Conservation (phyloP, 1,140 invertebrate species). For the Leptopilina clavipes region DNA sequence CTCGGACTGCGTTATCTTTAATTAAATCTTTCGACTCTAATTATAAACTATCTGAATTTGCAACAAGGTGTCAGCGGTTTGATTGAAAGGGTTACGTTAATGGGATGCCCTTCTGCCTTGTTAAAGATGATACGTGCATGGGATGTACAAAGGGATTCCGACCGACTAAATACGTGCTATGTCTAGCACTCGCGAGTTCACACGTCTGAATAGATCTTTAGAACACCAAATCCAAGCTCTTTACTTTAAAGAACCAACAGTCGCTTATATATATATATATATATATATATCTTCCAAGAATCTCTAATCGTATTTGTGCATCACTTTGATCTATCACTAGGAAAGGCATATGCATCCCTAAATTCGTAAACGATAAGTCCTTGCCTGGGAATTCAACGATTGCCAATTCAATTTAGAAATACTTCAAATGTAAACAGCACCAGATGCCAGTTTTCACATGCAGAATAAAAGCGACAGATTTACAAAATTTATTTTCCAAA, state of each 20-base stretch:
- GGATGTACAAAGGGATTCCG: constrained; percentile 21
- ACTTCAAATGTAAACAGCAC: no score
- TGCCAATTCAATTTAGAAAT: not conserved
- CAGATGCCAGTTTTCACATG: no score
- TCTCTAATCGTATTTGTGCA: not conserved
- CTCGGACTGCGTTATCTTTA: not conserved
- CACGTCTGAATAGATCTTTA: constrained; percentile 22
- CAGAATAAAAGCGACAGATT: no score
- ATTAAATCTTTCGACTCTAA: constrained; percentile 8
- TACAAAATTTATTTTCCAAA: no score
- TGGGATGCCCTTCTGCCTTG: constrained; percentile 12
- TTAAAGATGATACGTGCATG: constrained; percentile 24
- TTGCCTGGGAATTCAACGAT: not conserved
- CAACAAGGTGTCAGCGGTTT: not conserved
- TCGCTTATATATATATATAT: no score
- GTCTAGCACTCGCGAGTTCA: constrained; percentile 3
- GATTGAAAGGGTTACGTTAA: constrained; percentile 28
- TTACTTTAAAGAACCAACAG: not conserved
- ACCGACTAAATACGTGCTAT: constrained; percentile 20
- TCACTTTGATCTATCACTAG: not conserved
- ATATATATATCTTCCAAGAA: not conserved
- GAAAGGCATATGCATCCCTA: not conserved
- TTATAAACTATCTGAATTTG: not conserved
- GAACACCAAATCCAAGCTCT: not conserved
- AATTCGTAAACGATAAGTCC: not conserved